These are phyloP conservation scores for Gila orcuttii DNA, from an alignment of 2,113 vertebrate genomes.

Conservation along the genomic window DNA sequence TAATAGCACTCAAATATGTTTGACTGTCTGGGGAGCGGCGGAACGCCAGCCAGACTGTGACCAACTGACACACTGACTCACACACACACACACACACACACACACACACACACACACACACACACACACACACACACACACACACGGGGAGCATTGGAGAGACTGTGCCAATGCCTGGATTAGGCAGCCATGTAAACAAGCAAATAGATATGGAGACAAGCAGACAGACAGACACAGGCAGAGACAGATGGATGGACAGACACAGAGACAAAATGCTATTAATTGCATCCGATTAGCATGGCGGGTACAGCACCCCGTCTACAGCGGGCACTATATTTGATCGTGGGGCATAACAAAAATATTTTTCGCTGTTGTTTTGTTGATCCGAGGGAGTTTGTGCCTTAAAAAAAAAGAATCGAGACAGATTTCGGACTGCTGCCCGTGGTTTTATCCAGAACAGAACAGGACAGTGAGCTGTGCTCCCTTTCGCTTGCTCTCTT, in stretches of 20 bases:
- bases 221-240: slow-evolving; percentile 44
- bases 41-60: slow-evolving; percentile 49
- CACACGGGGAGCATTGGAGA: slow-evolving; percentile 41
- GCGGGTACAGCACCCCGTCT: slow-evolving; percentile 12
- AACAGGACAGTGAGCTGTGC: slow-evolving; percentile 68
- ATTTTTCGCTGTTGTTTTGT: slow-evolving; percentile 56
- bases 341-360: slow-evolving; percentile 16
- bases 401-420: slow-evolving; percentile 72
- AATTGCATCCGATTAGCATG: slow-evolving; percentile 49
- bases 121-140: slow-evolving; percentile 29
- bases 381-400: slow-evolving; percentile 72
- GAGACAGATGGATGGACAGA: slow-evolving; percentile 37
- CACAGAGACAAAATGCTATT: slow-evolving; percentile 48
- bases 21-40: slow-evolving; percentile 29
- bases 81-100: slow-evolving; percentile 31
- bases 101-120: slow-evolving; percentile 16
- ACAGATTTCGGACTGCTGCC: slow-evolving; percentile 12
- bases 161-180: slow-evolving; percentile 46
- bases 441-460: slow-evolving; percentile 61
- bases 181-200: slow-evolving; percentile 57
- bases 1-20: slow-evolving; percentile 43
- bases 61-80: slow-evolving; percentile 41
- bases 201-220: slow-evolving; percentile 53
- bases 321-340: slow-evolving; percentile 18
- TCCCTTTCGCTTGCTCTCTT: slow-evolving; percentile 37